Base-by-base conservation (phyloP, 2,888 invertebrate species). In the Euzophera pinguis region DNA sequence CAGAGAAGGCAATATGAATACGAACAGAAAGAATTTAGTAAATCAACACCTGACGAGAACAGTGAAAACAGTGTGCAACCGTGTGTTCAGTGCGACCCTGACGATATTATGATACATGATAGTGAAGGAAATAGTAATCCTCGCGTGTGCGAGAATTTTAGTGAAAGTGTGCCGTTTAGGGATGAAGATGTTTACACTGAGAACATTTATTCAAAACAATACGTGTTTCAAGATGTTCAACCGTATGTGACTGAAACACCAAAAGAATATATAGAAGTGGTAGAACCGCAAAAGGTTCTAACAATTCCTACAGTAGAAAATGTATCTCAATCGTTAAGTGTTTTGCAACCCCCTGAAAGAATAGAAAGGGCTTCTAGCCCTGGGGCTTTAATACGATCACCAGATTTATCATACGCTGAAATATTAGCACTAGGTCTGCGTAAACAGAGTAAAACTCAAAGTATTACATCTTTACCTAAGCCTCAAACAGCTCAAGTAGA, bases 351-450 rank as follows among this genome's bases (percentile, higher is more conserved):
- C 32, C 57, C 60, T 8, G 73, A 75, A 53, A 53, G 53, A 7
- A 74, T 70, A 10, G 69, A 71, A 32, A 73, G 81, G 53, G 69
- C 77, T 32, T 56, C 65, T 1, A 87, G 86, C 58, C 81, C 84
- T 2, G 63, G 69, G 2, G 56, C 65, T 2, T 73, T 63, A 57
- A 61, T 65, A 53, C 76, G 78, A 27, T 95, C 65, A 84, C 93
- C 72, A 92, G 96, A 91, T 58, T 90, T 93, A 65, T 94, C 95
- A 0, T 95, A 95, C 71, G 95, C 94, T 1, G 93, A 94, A 81
- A 93, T 94, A 70, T 84, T 95, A 64, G 92, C 94, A 38, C 92
- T 94, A 58, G 94, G 94, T 34, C 86, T 94, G 41, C 81, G 83
- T 10, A 84, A 75, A 55, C 84, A 81, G 53, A 61, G 74, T 0